These are phyloP conservation scores for Pangasianodon hypophthalmus DNA, from an alignment of 2,113 vertebrate genomes.

Conservation along the genomic window DNA sequence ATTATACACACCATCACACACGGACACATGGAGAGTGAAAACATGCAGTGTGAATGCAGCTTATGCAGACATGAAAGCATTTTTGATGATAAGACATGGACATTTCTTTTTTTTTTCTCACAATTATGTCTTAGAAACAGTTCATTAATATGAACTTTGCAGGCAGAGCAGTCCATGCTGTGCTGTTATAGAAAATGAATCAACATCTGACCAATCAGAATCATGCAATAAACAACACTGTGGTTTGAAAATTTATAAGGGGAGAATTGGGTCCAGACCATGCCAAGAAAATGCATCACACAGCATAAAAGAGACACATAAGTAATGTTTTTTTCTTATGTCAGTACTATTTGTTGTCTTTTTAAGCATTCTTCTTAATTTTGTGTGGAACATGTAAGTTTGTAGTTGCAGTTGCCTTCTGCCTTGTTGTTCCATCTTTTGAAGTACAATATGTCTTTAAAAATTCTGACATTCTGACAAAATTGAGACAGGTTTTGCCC, in stretches of 20 bases:
- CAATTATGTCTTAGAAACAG: background rate
- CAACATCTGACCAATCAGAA: background rate
- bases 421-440: constrained; percentile 6
- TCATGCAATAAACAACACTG: background rate
- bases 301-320: background rate
- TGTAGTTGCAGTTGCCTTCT: background rate
- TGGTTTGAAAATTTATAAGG: background rate
- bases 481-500: background rate
- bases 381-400: background rate
- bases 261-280: background rate
- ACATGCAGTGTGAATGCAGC: constrained; percentile 10
- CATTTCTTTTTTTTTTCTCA: background rate
- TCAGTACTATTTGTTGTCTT: background rate
- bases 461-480: constrained; percentile 23
- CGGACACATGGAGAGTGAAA: background rate
- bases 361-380: background rate
- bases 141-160: background rate
- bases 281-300: background rate
- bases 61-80: constrained; percentile 20
- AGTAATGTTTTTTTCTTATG: background rate
- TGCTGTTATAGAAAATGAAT: background rate
- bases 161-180: background rate
- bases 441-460: background rate
- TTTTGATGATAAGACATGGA: constrained; percentile 21
- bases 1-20: constrained; percentile 11